Conservation (phyloP, 2,888 invertebrate genomes). For the Spilosoma lubricipeda region DNA sequence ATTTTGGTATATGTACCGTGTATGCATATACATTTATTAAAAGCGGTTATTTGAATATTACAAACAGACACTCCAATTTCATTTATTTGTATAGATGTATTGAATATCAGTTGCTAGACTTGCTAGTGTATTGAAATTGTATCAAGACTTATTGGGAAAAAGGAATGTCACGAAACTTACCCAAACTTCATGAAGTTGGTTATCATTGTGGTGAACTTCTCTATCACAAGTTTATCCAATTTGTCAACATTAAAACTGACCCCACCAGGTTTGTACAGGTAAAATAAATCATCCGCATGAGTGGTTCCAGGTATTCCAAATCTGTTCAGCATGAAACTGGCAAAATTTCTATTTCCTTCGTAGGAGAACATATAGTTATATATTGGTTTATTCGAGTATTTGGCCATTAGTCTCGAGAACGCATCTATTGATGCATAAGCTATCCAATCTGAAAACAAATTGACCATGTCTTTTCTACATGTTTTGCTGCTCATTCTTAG, state of each 20-base stretch:
- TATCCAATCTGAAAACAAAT: slow-evolving; percentile 76
- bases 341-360: slow-evolving; percentile 73
- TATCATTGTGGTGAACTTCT: slow-evolving; percentile 71
- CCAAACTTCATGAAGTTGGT: slow-evolving; percentile 75
- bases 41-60: too few relatives aligned
- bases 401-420: slow-evolving; percentile 65
- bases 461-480: slow-evolving; percentile 57
- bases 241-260: slow-evolving; percentile 56
- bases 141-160: neutral
- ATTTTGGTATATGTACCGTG: too few relatives aligned
- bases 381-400: slow-evolving; percentile 65
- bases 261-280: slow-evolving; percentile 76
- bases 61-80: too few relatives aligned
- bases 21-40: too few relatives aligned
- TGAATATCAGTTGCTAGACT: too few relatives aligned
- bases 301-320: slow-evolving; percentile 61
- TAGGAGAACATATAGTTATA: slow-evolving; percentile 76
- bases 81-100: too few relatives aligned
- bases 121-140: neutral
- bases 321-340: slow-evolving; percentile 61
- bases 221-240: slow-evolving; percentile 65
- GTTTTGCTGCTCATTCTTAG: slow-evolving; percentile 55
- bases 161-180: slow-evolving; percentile 34
- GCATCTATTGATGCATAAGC: slow-evolving; percentile 65
- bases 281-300: slow-evolving; percentile 78